phyloP scores from a whole-genome alignment of 2,113 vertebrate species.

The Micromys minutus region DNA sequence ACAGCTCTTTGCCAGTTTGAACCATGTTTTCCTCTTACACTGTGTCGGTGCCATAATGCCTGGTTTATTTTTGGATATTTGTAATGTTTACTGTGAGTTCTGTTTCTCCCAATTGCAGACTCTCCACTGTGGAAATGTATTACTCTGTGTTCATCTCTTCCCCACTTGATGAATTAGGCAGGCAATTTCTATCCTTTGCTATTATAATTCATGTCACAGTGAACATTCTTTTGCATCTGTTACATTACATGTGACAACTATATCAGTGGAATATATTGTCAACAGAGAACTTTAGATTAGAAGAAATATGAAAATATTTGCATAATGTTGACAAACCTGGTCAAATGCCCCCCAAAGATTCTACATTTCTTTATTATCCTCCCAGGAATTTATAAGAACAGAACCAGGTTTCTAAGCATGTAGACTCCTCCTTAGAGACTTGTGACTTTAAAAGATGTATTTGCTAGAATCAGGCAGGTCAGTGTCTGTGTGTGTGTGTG shows the following conservation, averaged over 20 bases:
- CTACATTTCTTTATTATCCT: neutral
- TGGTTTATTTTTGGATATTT: neutral
- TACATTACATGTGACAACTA: neutral
- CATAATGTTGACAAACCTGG: neutral
- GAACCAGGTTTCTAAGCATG: neutral
- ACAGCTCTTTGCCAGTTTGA: neutral
- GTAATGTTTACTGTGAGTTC: neutral
- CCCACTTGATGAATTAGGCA: neutral
- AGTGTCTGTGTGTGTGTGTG: too few species aligned
- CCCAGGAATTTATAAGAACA: neutral
- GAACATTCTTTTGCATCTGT: neutral
- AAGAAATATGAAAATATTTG: neutral
- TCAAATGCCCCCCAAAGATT: neutral
- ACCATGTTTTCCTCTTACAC: neutral
- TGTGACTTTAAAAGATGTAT: neutral
- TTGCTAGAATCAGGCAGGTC: neutral
- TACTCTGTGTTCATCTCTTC: neutral
- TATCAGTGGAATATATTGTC: conserved; percentile 7
- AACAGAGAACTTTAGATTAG: conserved; percentile 2
- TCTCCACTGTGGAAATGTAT: neutral
- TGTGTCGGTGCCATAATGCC: neutral
- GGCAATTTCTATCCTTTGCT: neutral
- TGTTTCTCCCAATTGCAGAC: neutral
- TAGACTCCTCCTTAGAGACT: neutral
- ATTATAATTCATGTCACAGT: neutral